Base-by-base conservation (phyloP, 2,113 vertebrate genomes). In the Neopipo cinnamomea region DNA sequence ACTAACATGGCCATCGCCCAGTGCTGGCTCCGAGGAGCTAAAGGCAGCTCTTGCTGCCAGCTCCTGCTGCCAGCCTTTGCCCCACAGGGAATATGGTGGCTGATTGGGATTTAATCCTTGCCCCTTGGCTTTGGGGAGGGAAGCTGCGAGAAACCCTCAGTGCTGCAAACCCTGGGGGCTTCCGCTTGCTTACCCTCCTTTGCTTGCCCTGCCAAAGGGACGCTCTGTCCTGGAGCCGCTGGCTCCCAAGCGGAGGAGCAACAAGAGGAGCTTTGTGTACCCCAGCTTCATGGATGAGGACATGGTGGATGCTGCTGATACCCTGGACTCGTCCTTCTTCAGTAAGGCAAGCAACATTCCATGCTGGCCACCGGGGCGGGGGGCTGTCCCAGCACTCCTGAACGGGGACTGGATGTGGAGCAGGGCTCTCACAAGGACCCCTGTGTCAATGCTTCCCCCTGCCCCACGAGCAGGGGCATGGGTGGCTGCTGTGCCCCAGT, bases 261-360 rank as follows among this genome's bases (percentile, higher is more conserved):
- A 98, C 76, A 99, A 98, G 56, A 98, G 98, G 90, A 99, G 99
- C 97, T 99, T 99, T 17, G 80, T 96, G 47, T 98, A 98, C 86
- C 98, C 98, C 93, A 99, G 99, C 97, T 99, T 98, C 98, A 92
- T 99, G 97, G 99, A 99, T 0, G 99, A 99, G 35, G 99, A 99
- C 44, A 98, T 95, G 1, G 98, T 98, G 33, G 99, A 99, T 14
- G 98, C 98, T 10, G 98, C 97, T 0, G 99, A 99, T 89, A 98
- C 98, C 4, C 97, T 98, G 2, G 98, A 98, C 95, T 99, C 98
- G 0, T 98, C 99, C 9, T 99, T 99, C 97, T 99, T 99, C 97
- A 99, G 98, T 98, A 99, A 99, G 99, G 99, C 98, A 98, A 98
- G 98, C 53, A 25, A 77, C 10, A 67, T 95, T 97, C 79, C 92